Evolutionary conservation across 2,888 invertebrate species (phyloP).

Genomic region (Zeuzera pyrina): DNA sequence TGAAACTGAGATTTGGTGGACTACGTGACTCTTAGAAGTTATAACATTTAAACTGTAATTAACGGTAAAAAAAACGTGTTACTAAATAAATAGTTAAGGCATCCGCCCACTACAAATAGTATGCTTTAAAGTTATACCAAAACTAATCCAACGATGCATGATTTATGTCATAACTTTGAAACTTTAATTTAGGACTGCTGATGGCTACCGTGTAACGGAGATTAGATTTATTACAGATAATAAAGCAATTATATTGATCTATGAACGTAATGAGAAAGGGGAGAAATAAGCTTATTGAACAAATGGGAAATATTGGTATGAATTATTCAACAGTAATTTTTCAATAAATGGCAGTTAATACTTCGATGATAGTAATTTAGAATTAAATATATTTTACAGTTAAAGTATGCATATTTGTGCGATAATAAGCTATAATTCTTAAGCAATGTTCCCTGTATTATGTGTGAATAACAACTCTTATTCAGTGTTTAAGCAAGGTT

Average conservation of each 20-base stretch:
- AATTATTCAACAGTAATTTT: no score
- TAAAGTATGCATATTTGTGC: no score
- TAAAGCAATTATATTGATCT: slow-evolving; percentile 26
- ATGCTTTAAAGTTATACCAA: no score
- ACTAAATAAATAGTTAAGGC: background rate
- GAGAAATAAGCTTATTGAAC: background rate
- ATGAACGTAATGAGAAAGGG: slow-evolving; percentile 1
- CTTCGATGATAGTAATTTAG: background rate
- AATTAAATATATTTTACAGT: no score
- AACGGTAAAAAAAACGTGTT: background rate
- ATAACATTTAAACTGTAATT: background rate
- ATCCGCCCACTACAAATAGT: no score
- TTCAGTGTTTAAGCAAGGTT: no score
- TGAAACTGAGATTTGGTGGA: no score
- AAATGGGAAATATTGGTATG: no score
- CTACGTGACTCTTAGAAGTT: no score
- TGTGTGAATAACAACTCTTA: no score
- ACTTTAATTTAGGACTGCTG: slow-evolving; percentile 8
- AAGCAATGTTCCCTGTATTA: no score
- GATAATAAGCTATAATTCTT: no score
- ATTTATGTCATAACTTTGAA: slow-evolving; percentile 11
- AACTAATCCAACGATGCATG: slow-evolving; percentile 7
- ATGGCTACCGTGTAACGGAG: slow-evolving; percentile 21
- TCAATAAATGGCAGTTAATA: background rate
- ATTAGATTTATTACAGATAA: slow-evolving; percentile 24